A percentile compares a stretch with the other conserved stretches of the same genome.
Evolutionary conservation across 2,888 invertebrate species (phyloP).

Genomic region (Apamea monoglypha): DNA sequence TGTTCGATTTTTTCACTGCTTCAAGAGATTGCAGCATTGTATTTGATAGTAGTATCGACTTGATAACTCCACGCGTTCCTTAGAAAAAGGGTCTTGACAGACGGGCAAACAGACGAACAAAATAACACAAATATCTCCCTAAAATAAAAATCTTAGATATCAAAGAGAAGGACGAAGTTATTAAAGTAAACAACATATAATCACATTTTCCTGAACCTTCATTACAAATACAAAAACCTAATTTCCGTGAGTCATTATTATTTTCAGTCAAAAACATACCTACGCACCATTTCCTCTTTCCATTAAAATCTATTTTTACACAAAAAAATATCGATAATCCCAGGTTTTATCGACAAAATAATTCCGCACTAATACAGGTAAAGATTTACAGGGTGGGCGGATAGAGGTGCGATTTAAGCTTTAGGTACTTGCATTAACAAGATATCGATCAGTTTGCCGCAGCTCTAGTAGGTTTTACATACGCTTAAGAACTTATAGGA

Average conservation of each 20-base stretch:
- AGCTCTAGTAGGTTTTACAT: constrained; percentile 24
- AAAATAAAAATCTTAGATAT: not conserved
- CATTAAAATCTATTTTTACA: constrained; percentile 26
- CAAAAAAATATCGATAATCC: constrained; percentile 61
- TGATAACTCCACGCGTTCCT: no score
- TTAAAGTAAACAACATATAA: no score
- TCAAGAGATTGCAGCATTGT: no score
- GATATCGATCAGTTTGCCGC: constrained; percentile 76
- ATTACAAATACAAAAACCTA: not conserved
- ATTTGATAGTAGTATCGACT: no score
- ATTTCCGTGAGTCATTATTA: constrained; percentile 1
- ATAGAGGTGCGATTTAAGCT: constrained; percentile 76
- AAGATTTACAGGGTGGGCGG: constrained; percentile 80
- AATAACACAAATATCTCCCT: not conserved
- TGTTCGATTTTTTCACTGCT: no score
- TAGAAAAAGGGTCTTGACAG: no score
- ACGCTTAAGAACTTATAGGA: not conserved
- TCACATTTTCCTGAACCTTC: not conserved
- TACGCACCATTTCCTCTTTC: constrained; percentile 2
- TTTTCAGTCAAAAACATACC: not conserved
- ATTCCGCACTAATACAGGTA: constrained; percentile 55
- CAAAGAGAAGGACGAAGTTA: not conserved
- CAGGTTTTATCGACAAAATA: constrained; percentile 58
- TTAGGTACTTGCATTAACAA: constrained; percentile 77
- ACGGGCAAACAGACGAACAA: no score